Evolutionary conservation across 2,113 vertebrate genomes (phyloP).

Genomic region (Notarius lentiginosus): DNA sequence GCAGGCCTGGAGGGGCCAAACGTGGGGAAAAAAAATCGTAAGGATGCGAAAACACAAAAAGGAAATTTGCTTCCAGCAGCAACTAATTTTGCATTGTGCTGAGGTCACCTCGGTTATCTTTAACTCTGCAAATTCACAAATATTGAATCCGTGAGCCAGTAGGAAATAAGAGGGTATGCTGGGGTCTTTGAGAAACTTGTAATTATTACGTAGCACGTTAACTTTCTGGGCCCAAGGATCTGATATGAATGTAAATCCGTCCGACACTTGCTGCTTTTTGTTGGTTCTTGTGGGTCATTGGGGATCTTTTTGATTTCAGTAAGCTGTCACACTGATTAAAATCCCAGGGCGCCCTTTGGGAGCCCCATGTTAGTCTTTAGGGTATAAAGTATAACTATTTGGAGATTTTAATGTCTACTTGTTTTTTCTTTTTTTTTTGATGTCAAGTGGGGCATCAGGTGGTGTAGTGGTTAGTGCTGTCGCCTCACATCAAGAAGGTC

Average conservation of each 20-base stretch:
- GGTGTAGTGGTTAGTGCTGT: no score
- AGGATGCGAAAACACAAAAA: neutral
- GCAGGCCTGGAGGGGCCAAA: neutral
- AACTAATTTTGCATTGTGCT: neutral
- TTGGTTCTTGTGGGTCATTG: neutral
- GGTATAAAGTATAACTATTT: neutral
- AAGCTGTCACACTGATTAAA: neutral
- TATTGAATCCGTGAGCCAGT: neutral
- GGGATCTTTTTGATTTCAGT: neutral
- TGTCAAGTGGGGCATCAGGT: neutral
- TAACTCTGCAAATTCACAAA: neutral
- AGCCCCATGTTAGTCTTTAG: neutral
- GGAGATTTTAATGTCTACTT: neutral
- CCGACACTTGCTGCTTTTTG: neutral
- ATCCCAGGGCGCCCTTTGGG: neutral
- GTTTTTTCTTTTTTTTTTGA: neutral
- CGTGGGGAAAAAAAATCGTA: neutral
- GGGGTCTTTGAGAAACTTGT: neutral
- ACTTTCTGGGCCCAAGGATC: neutral
- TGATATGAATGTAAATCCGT: neutral
- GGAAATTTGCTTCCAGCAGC: neutral
- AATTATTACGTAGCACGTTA: neutral
- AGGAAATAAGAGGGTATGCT: neutral
- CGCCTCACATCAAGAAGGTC: no score
- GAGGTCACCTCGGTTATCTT: neutral